Evolutionary conservation across 2,797 vertebrate genomes (phyloP), one percentile per base, ranked within the genome.

Genomic region (Poeciliopsis turneri): DNA sequence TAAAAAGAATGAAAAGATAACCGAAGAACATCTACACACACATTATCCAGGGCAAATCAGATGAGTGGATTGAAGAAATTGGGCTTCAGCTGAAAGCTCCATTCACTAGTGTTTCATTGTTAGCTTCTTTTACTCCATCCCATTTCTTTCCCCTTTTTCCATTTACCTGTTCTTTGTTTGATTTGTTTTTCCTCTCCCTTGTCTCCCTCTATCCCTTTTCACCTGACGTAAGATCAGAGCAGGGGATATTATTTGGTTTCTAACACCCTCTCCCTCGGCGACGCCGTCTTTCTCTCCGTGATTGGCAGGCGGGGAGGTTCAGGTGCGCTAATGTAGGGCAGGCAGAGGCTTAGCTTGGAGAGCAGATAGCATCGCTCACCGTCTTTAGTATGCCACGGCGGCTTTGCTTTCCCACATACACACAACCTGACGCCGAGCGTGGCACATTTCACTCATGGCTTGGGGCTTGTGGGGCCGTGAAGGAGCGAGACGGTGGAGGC

Each of bases 321-420:
- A 90, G 93, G 89, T 90, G 91, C 91, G 87, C 90, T 95, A 94
- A 94, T 95, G 91, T 93, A 93, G 94, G 91, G 86, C 93, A 93
- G 91, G 92, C 94, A 87, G 91, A 85, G 88, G 90, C 92, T 94
- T 95, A 91, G 91, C 88, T 82, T 30, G 16, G 88, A 93, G 92
- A 93, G 83, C 90, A 94, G 95, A 95, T 96, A 94, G 93, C 93
- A 94, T 95, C 94, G 82, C 89, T 92, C 87, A 45, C 83, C 77
- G 90, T 91, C 91, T 94, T 94, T 93, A 94, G 93, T 93, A 93
- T 93, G 92, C 94, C 81, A 87, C 68, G 84, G 85, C 46, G 86
- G 90, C 92, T 94, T 88, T 92, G 80, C 88, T 86, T 81, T 61
- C 82, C 71, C 64, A 59, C 73, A 79, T 76, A 45, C 78, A 76